Evolutionary conservation across 2,797 vertebrate genomes (phyloP).

Genomic region (Microctenopoma stevenorrisi): DNA sequence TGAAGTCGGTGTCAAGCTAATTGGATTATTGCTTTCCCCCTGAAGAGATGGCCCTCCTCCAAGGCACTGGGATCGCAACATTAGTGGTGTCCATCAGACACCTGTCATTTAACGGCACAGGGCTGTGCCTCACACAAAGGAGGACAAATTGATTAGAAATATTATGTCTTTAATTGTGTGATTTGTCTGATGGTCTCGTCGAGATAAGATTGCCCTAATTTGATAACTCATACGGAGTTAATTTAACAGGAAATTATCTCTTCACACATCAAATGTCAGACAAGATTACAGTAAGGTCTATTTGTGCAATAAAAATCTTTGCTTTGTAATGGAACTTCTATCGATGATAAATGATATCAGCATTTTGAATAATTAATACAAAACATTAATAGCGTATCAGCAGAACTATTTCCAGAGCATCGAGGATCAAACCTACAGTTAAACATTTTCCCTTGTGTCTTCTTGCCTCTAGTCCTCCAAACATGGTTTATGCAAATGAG

Average conservation of each 20-base stretch:
- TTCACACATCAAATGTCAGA: slow-evolving; percentile 8
- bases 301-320: slow-evolving; percentile 15
- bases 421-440: slow-evolving; percentile 32
- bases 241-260: slow-evolving; percentile 36
- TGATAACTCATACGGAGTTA: slow-evolving; percentile 19
- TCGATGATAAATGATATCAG: slow-evolving; percentile 26
- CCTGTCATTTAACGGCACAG: slow-evolving; percentile 70
- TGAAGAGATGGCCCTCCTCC: slow-evolving; percentile 71
- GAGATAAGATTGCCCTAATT: slow-evolving; percentile 21
- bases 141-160: slow-evolving; percentile 65
- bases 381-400: slow-evolving; percentile 9
- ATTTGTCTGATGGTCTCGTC: slow-evolving; percentile 45
- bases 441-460: slow-evolving; percentile 60
- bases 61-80: slow-evolving; percentile 67
- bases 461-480: slow-evolving; percentile 72
- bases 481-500: slow-evolving; percentile 88
- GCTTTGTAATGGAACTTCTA: slow-evolving; percentile 23
- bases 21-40: slow-evolving; percentile 88
- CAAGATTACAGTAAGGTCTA: slow-evolving; percentile 10
- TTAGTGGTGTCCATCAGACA: slow-evolving; percentile 74
- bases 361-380: slow-evolving; percentile 22
- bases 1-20: slow-evolving; percentile 86
- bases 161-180: slow-evolving; percentile 51
- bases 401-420: slow-evolving; percentile 20
- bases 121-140: slow-evolving; percentile 45